Evolutionary conservation across 2,113 vertebrate genomes (phyloP), one percentile per base, ranked within the genome.

Genomic region (Menura novaehollandiae): DNA sequence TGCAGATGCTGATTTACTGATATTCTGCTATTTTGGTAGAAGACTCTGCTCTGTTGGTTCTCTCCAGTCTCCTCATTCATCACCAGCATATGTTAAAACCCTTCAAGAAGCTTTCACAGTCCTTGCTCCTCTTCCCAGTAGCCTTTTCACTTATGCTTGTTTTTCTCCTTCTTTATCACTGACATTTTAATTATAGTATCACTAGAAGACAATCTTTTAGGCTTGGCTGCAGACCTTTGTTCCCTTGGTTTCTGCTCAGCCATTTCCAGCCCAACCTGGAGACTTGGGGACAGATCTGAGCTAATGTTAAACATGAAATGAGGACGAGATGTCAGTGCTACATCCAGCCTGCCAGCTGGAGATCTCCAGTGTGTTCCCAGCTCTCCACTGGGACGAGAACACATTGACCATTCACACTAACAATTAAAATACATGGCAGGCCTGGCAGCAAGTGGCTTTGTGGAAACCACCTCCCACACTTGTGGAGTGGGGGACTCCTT

Each of bases 291-390:
- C 11, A 51, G 32, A 32, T 60, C 56, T 58, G 74, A 82, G 39
- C 16, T n/a, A 21, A 47, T 30, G n/a, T n/a, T 55, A 37, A 47
- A 27, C 49, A 63, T 9, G 10, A 82, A 60, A 72, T 15, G 13
- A 23, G 6, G 18, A 12, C 0, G 1, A 66, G 28, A 10, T 1
- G 0, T 37, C 2, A 3, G 10, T 73, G 37, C 41, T 62, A 15
- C 30, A 32, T 47, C 79, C 4, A 5, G 8, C 15, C 39, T 64
- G 64, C 58, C 56, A 83, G 21, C 53, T 56, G 41, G 49, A 83
- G 49, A 37, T 68, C 37, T 77, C 14, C 8, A 46, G 47, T 9
- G 14, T 58, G 47, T 41, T 85, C 24, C 71, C 53, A 73, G 58
- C 59, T 87, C 37, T 62, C n/a, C 20, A 10, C 22, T 56, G 55